Percentiles rank a stretch among this genome's conserved stretches.
phyloP scores from a whole-genome alignment of 2,797 vertebrate species.

The Distichodus sexfasciatus region DNA sequence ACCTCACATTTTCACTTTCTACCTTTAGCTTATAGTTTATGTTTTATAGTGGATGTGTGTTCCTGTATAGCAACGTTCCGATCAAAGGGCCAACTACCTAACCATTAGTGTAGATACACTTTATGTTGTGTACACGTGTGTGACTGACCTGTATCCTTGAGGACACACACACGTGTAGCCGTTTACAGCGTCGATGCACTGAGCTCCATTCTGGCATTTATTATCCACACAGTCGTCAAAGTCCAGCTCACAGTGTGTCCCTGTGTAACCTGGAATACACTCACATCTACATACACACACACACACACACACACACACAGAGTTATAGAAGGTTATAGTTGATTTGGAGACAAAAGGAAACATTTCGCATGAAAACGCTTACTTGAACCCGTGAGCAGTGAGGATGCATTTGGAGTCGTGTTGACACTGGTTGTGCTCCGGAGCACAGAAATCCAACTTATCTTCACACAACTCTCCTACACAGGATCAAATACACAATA shows the following conservation, averaged over 20 bases:
- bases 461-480: constrained; percentile 96
- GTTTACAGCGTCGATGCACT: constrained; percentile 90
- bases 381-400: constrained; percentile 90
- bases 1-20: too few species aligned
- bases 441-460: constrained; percentile 94
- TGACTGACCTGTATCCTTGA: constrained; percentile 88
- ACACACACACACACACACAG: not conserved
- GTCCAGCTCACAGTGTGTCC: constrained; percentile 90
- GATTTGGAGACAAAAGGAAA: too few species aligned
- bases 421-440: constrained; percentile 93
- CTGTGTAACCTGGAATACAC: constrained; percentile 90
- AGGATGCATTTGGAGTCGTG: constrained; percentile 96
- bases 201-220: constrained; percentile 92
- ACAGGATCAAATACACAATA: constrained; percentile 60
- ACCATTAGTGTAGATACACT: too few species aligned
- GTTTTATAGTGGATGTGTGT: too few species aligned
- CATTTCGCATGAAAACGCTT: too few species aligned
- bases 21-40: too few species aligned
- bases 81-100: too few species aligned
- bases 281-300: constrained; percentile 79
- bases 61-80: too few species aligned
- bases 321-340: not conserved
- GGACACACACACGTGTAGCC: constrained; percentile 94
- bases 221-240: constrained; percentile 94
- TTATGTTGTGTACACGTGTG: not conserved